Conservation (phyloP, 2,113 vertebrate genomes). For the Athene noctua region DNA sequence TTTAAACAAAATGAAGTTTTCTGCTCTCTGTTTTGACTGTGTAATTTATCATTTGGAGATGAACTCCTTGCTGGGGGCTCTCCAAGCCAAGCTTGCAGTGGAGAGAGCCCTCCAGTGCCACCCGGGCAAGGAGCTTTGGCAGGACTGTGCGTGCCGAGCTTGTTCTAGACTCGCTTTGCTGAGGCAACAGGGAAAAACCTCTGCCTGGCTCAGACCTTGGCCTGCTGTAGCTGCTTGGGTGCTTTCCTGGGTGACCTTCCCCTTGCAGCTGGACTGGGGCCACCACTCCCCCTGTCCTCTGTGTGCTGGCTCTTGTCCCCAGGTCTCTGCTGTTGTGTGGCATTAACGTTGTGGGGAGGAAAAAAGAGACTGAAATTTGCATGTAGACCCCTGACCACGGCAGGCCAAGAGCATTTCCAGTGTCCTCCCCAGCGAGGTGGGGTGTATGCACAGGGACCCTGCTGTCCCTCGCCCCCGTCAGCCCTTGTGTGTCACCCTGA, state of each 20-base stretch:
- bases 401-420: not conserved
- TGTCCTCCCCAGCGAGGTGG: not conserved
- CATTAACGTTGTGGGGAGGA: fast-evolving
- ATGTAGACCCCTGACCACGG: not conserved
- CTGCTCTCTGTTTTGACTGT: not conserved
- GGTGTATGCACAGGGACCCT: not conserved
- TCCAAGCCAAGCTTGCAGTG: not conserved
- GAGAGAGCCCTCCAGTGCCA: fast-evolving
- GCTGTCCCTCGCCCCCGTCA: not conserved
- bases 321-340: not conserved
- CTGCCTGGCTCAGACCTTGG: not conserved
- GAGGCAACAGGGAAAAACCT: not conserved
- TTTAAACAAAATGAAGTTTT: not conserved
- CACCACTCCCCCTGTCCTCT: not conserved
- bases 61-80: not conserved
- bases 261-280: not conserved
- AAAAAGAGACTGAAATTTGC: not conserved
- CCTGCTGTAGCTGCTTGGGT: not conserved
- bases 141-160: not conserved
- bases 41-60: not conserved
- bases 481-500: not conserved
- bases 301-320: not conserved
- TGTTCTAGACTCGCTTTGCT: not conserved
- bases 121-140: fast-evolving
- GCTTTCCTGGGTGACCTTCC: not conserved